Conservation (phyloP, 2,888 invertebrate genomes). For the Ormyrus rosae region DNA sequence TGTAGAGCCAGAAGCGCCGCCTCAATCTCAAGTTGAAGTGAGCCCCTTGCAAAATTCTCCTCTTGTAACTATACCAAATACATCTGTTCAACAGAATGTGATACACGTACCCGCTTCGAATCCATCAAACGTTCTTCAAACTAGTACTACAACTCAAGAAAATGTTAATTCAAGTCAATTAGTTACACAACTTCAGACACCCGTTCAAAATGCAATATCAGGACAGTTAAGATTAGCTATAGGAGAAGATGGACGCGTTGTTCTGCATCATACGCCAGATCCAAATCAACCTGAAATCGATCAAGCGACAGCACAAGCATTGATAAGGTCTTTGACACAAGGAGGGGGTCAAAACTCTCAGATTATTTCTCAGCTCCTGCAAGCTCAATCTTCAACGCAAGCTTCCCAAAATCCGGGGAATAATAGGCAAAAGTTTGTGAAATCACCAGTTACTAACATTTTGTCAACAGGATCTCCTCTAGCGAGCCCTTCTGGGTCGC, state of each 20-base stretch:
- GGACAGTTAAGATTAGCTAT: constrained; percentile 82
- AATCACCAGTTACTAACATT: constrained; percentile 63
- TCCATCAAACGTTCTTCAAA: constrained; percentile 53
- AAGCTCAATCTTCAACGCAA: constrained; percentile 66
- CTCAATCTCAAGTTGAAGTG: constrained; percentile 62
- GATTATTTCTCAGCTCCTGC: constrained; percentile 72
- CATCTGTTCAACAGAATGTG: constrained; percentile 58
- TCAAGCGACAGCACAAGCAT: constrained; percentile 72
- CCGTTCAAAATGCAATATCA: constrained; percentile 72
- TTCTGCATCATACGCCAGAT: constrained; percentile 81
- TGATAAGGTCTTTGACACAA: constrained; percentile 72
- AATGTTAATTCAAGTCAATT: constrained; percentile 69
- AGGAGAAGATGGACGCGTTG: constrained; percentile 82
- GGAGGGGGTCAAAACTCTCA: constrained; percentile 71
- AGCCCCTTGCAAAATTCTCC: constrained; percentile 62
- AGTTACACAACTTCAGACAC: constrained; percentile 78
- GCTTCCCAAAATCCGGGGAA: constrained; percentile 55
- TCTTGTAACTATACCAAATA: constrained; percentile 47
- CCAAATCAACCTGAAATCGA: constrained; percentile 74
- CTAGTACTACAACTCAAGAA: constrained; percentile 22
- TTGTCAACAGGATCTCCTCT: constrained; percentile 52
- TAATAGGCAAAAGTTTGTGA: constrained; percentile 65
- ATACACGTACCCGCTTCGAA: constrained; percentile 57
- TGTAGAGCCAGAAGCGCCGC: constrained; percentile 64
- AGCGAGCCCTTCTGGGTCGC: constrained; percentile 62